phyloP scores from a whole-genome alignment of 2,113 vertebrate genomes.

The Dipodomys stephensi region DNA sequence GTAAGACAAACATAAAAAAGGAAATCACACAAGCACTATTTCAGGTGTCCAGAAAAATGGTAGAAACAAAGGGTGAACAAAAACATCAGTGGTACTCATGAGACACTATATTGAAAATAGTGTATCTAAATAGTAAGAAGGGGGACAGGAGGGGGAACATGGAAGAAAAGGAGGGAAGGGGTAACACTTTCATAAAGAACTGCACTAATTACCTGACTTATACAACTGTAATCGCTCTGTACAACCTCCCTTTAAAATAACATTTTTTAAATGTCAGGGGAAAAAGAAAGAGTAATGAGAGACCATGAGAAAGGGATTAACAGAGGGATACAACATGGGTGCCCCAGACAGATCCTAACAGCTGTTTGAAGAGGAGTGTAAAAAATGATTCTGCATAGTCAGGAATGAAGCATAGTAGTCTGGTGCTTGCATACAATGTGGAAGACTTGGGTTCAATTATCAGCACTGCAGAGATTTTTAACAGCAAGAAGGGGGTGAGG shows the following conservation, averaged over 20 bases:
- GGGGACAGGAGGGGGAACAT: too few species aligned
- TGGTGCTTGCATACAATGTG: background rate
- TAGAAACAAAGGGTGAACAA: background rate
- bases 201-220: too few species aligned
- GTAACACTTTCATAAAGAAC: too few species aligned
- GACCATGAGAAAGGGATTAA: background rate
- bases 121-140: too few species aligned
- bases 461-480: background rate
- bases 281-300: background rate
- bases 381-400: background rate
- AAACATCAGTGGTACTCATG: too few species aligned
- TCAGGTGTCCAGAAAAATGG: background rate
- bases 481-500: background rate
- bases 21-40: background rate
- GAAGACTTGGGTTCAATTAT: background rate
- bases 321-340: accelerated
- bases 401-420: too few species aligned
- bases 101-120: too few species aligned
- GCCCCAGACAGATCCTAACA: background rate
- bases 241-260: too few species aligned
- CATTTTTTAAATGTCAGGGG: too few species aligned
- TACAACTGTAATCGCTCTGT: too few species aligned
- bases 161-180: too few species aligned
- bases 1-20: background rate
- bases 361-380: background rate